Evolutionary conservation across 92 coral and sea anemone species (phyloP), one percentile per base, ranked within the genome.

Genomic region (Actinostola sp.): DNA sequence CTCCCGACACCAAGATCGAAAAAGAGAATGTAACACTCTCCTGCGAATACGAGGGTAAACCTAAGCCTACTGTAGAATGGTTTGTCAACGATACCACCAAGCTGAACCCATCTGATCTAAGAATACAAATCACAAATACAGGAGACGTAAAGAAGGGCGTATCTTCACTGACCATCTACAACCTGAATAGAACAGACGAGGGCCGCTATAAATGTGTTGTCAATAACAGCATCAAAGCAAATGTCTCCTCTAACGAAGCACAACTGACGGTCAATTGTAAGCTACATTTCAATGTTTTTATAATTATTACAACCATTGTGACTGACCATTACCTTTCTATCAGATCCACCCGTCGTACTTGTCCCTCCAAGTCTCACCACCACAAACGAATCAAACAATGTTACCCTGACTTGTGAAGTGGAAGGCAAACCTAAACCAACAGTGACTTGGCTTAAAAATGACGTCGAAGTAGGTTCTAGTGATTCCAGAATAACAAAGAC

Each of bases 141-240:
- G 80, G 61, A 27, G 39, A 50, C 26, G 48, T 11, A 16, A 20
- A 16, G 0, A 30, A 12, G 24, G 67, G 11, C 36, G 49, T 20
- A 12, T 61, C 80, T 21, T 45, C 80, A 12, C 76, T 84, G 57
- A 77, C 76, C 43, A 77, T 84, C 59, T 43, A 45, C 20, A 78
- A 64, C 35, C 43, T 78, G 19, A 45, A 67, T n/a, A 58, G 77
- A 33, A 38, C 23, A 16, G 89, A 84, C 57, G 80, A 72, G 42
- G 84, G 84, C 41, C 43, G 41, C 2, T 84, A 71, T 45, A 36
- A 19, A 17, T 84, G 89, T 58, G 42, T 63, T 15, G 81, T 78
- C 19, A 10, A 24, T 8, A 84, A 84, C 61, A 67, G 29, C 11
- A 24, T 65, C 26, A 30, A 35, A 28, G 44, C 46, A 11, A 54